Base-by-base conservation (phyloP, 2,888 invertebrate genomes). In the Phrixothrix hirtus region DNA sequence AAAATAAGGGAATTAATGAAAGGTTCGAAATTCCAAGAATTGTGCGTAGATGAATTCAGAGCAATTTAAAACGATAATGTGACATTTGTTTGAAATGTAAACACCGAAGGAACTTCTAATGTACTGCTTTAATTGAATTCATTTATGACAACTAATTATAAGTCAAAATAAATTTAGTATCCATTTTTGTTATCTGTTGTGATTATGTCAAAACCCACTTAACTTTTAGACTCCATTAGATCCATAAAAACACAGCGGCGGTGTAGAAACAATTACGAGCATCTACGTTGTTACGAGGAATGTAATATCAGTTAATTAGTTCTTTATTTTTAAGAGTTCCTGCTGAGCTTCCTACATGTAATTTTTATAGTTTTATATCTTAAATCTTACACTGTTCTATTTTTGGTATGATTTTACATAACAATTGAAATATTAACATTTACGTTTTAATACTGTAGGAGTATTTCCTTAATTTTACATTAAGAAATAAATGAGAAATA, bases 271-370 rank as follows among this genome's bases (percentile, higher is more conserved):
- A 58, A 58, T 58, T 58, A 58, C 55, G 44, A 49, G 49, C 42
- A 46, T 52, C 55, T 32, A 52, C 51, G 52, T 46, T 51, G 58
- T 49, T 53, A 39, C 10, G 17, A 49, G 45, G 53, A 57, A 58
- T 56, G 59, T 59, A 57, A 59, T 59, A 51, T 55, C 39, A 54
- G 55, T 57, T 59, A 59, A 59, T 59, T 59, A 57, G 59, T 45
- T 57, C 59, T 59, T 59, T 46, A 50, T 43, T 44, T 54, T 52
- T 29, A 51, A 47, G 41, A 47, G 48, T 30, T 44, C 59, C 59
- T 52, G 56, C 59, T 49, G 59, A 34, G 59, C 58, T 52, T 42
- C 58, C 58, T 37, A 58, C 55, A 49, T 52, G 43, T 27, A 14
- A 9, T 44, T 45, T 41, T 30, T 34, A 41, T 48, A 35, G 34